Evolutionary conservation across 2,797 vertebrate genomes (phyloP), one percentile per base, ranked within the genome.

Genomic region (Platalea minor): DNA sequence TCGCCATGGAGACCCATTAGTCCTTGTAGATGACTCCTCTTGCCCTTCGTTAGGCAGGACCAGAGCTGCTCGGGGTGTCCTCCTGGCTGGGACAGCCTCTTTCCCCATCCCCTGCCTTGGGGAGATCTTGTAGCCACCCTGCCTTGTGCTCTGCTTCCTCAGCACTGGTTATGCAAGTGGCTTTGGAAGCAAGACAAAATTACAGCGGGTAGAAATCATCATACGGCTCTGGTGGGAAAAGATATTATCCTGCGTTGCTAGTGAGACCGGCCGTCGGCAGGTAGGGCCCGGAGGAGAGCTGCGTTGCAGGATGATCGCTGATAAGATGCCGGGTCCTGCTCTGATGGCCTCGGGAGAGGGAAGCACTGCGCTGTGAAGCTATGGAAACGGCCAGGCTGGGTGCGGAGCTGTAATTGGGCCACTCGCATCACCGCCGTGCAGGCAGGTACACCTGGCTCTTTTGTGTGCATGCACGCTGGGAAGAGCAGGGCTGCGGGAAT

Each of bases 321-420:
- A 99, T 99, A 98, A 99, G 98, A 98, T 97, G 98, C 98, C 97
- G 98, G 98, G 98, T 98, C 98, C 98, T 98, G 98, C 97, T 98
- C 98, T 97, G 86, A 97, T 98, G 98, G 98, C 98, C 98, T 98
- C 98, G 77, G 96, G 98, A 98, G 98, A 98, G 98, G 96, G 98
- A 98, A 98, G 98, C 94, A 92, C 98, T 97, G 98, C 54, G 94
- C 98, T 96, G 98, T 92, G 99, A 98, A 99, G 98, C 99, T 98
- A 99, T 99, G 98, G 99, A 98, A 99, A 99, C 99, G 94, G 98
- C 89, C 98, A 98, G 98, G 98, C 97, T 96, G 99, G 98, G 98
- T 98, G 98, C 98, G 97, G 98, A 98, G 98, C 98, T 98, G 98
- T 98, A 98, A 98, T 98, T 98, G 98, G 98, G 98, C 98, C 98